A percentile compares a stretch with the other conserved stretches of the same genome.
phyloP scores from a whole-genome alignment of 2,888 invertebrate species.

The Abscondita cerata region DNA sequence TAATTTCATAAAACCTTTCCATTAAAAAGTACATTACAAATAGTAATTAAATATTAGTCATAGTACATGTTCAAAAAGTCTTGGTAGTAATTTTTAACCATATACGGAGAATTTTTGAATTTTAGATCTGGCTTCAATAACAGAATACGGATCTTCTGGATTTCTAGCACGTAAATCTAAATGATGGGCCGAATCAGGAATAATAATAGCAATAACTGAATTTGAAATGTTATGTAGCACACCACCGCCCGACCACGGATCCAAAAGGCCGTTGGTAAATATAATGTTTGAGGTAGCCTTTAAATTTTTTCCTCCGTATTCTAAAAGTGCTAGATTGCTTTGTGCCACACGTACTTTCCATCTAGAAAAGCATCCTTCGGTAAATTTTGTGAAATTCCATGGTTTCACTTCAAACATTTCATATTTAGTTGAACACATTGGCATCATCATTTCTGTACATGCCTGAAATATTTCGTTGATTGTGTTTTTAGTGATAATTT shows the following conservation, averaged over 20 bases:
- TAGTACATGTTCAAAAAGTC: conserved; percentile 19
- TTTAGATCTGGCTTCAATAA: conserved; percentile 66
- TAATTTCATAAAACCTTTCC: no score
- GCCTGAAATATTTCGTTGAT: conserved; percentile 61
- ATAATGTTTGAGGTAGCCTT: conserved; percentile 73
- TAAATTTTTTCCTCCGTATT: conserved; percentile 83
- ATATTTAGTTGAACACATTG: conserved; percentile 74
- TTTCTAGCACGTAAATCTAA: conserved; percentile 76
- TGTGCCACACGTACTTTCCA: conserved; percentile 72
- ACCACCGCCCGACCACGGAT: conserved; percentile 90
- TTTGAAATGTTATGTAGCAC: conserved; percentile 73
- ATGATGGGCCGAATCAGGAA: conserved; percentile 87
- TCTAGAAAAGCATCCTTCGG: conserved; percentile 72
- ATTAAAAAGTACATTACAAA: no score
- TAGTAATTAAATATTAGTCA: not conserved
- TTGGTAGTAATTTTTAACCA: conserved; percentile 62
- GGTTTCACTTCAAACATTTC: conserved; percentile 83
- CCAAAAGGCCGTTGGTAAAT: conserved; percentile 84
- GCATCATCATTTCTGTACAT: conserved; percentile 98
- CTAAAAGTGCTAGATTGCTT: conserved; percentile 68
- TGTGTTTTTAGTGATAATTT: not conserved
- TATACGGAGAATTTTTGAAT: conserved; percentile 67
- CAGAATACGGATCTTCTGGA: conserved; percentile 70
- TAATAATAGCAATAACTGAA: conserved; percentile 72
- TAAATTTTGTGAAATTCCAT: conserved; percentile 76